A percentile compares a stretch with the other conserved stretches of the same genome.
These are phyloP conservation scores for Microcebus ravelobensis DNA, from an alignment of 2,113 vertebrate species.

Conservation along the genomic window DNA sequence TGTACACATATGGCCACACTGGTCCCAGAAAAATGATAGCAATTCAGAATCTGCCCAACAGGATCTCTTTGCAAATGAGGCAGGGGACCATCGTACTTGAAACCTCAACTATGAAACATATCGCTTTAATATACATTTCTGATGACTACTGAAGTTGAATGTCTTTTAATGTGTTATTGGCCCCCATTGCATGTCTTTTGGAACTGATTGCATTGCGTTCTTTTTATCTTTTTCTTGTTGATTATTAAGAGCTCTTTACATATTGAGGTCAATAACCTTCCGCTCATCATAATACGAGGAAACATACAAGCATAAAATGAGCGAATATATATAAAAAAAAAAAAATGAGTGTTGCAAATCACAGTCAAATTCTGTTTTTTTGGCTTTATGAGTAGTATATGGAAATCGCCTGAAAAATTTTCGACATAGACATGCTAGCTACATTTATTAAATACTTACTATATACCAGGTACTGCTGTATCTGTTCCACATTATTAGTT, in stretches of 20 bases:
- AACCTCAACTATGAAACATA: not conserved
- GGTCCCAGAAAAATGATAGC: not conserved
- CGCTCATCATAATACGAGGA: not conserved
- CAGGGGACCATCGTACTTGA: not conserved
- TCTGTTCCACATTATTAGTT: not conserved
- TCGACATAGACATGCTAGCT: not conserved
- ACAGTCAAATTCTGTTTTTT: slow-evolving; percentile 5
- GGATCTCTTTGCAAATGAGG: not conserved
- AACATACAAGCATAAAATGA: not conserved
- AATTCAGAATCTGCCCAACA: not conserved
- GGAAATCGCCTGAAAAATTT: not conserved
- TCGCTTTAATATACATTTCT: not conserved
- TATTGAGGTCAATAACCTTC: not conserved
- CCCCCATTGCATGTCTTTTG: not conserved
- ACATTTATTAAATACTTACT: slow-evolving; percentile 22
- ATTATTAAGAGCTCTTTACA: slow-evolving; percentile 26
- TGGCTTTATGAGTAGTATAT: not conserved
- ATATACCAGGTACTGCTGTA: not conserved
- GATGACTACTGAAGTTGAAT: not conserved
- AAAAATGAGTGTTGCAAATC: not conserved
- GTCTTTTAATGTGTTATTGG: not conserved
- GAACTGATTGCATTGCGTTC: not conserved
- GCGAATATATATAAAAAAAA: not conserved
- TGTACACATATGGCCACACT: not conserved
- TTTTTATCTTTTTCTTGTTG: not conserved